A percentile compares a stretch with the other conserved stretches of the same genome.
These are phyloP conservation scores for Ornithoptera priamus DNA, from an alignment of 2,888 invertebrate genomes.

Conservation along the genomic window DNA sequence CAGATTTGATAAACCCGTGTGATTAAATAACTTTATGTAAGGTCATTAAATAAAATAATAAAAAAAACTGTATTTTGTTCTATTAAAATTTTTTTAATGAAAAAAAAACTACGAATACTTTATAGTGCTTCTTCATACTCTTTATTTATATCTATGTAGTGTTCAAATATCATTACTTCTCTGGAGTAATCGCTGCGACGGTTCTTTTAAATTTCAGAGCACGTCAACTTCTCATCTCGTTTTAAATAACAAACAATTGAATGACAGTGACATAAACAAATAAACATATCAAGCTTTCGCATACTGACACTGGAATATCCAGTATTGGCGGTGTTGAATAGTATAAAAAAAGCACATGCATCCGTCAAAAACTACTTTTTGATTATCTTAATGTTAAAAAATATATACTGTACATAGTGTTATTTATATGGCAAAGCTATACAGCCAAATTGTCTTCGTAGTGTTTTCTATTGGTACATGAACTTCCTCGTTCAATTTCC, in stretches of 20 bases:
- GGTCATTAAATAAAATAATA: neutral
- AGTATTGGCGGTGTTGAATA: neutral
- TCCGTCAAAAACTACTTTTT: neutral
- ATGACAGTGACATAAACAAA: slow-evolving; percentile 26
- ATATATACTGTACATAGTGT: neutral
- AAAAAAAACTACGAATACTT: neutral
- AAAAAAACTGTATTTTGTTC: neutral
- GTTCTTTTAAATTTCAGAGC: slow-evolving; percentile 26
- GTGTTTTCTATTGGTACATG: neutral
- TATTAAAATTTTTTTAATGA: neutral
- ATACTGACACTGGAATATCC: slow-evolving; percentile 9
- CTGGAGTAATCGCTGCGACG: slow-evolving; percentile 11
- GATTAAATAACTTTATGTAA: neutral
- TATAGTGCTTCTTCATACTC: neutral
- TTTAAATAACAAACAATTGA: slow-evolving; percentile 30
- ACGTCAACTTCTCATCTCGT: slow-evolving; percentile 18
- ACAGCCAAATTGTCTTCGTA: neutral
- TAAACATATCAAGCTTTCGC: slow-evolving; percentile 17
- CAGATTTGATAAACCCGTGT: neutral
- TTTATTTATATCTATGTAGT: neutral
- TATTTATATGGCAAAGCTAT: neutral
- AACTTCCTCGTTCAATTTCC: slow-evolving; percentile 13
- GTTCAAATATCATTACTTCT: slow-evolving; percentile 24
- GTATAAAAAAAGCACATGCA: neutral
- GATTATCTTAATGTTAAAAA: neutral